Evolutionary conservation across 2,888 invertebrate genomes (phyloP), one percentile per base, ranked within the genome.

Genomic region (Lithophane leautieri): DNA sequence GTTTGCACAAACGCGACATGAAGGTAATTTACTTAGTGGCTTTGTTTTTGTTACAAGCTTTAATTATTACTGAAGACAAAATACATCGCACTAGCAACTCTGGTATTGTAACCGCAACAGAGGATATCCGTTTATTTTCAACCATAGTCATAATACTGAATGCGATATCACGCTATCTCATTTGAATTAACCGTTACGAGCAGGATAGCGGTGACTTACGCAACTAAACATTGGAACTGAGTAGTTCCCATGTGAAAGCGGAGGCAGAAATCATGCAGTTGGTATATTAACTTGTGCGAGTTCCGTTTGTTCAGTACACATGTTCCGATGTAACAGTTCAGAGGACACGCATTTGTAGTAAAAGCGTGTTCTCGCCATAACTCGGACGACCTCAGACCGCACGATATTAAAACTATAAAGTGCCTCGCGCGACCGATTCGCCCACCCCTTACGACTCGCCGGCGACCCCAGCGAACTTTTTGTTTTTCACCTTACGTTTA

Each of bases 401-500:
- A 91, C 93, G 94, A 95, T 96, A 96, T 96, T 95, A 96, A 95
- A 96, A 96, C 95, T 95, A 96, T 96, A 95, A 96, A 96, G 93
- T 94, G 94, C 88, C 93, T 93, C 90, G 90, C 90, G 91, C 92
- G 91, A 93, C 92, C 94, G 92, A 93, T 92, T 88, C 91, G 63
- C 76, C 79, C 90, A 88, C 89, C 90, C 90, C 88, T 83, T 89
- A 90, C 90, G 86, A 86, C 79, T 85, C 87, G 87, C 63, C 75
- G 76, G 72, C 81, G 84, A 88, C 88, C 88, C 86, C 77, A 81
- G 85, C 89, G 81, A 88, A 89, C 90, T 90, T 89, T 90, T 91
- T 90, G 90, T 91, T 90, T 87, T 91, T 89, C 90, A 89, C 90
- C 90, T 91, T 91, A 88, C 85, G 82, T 88, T 86, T 85, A 86